These are phyloP conservation scores for Diploptera punctata DNA, from an alignment of 2,888 invertebrate genomes.

Conservation along the genomic window DNA sequence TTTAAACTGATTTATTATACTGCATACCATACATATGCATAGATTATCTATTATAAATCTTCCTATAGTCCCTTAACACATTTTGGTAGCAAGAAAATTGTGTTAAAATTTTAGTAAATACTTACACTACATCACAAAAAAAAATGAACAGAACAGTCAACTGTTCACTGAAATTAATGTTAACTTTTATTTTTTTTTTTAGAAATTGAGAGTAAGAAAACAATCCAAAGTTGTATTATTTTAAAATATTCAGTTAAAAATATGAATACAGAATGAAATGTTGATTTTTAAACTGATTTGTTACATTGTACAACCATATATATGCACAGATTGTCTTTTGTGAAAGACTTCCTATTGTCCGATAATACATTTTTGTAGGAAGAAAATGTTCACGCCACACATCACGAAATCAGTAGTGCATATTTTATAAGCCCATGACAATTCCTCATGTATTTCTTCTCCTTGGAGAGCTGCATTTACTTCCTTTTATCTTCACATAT, in stretches of 20 bases:
- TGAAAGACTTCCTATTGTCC: not conserved
- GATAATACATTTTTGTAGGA: not conserved
- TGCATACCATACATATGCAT: not conserved
- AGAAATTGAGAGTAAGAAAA: no score
- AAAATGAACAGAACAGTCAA: no score
- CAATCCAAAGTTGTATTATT: no score
- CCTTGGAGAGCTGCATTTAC: no score
- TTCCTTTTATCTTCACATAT: not conserved
- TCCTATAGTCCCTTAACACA: not conserved
- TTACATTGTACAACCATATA: not conserved
- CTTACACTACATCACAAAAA: not conserved
- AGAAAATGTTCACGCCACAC: not conserved
- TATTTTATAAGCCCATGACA: not conserved
- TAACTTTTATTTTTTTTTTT: no score
- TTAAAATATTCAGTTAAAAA: no score
- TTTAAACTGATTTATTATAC: not conserved
- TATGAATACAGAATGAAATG: no score
- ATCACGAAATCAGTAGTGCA: not conserved
- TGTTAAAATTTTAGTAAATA: no score
- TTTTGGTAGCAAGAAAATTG: not conserved
- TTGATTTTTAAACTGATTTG: not conserved
- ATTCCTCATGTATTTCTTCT: not conserved
- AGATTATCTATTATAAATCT: not conserved
- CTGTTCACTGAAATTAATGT: no score
- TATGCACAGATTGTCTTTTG: not conserved